These are phyloP conservation scores for Cathartes aura DNA, from an alignment of 2,113 vertebrate genomes.

Conservation along the genomic window DNA sequence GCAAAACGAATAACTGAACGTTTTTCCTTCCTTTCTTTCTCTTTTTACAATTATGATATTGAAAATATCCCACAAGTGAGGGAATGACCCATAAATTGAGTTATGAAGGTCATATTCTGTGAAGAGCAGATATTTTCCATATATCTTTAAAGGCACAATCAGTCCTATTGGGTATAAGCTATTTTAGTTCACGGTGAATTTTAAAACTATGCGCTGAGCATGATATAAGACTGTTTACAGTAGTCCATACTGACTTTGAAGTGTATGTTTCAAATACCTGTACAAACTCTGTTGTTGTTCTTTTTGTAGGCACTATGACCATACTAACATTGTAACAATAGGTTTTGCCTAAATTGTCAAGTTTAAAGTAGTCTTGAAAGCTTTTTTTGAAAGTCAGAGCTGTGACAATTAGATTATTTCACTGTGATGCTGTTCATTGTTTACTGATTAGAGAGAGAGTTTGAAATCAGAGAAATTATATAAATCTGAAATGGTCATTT, in stretches of 20 bases:
- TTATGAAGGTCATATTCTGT: constrained; percentile 62
- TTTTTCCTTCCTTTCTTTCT: constrained; percentile 57
- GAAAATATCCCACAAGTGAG: constrained; percentile 60
- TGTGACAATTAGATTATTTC: constrained; percentile 69
- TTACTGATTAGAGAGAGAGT: constrained; percentile 47
- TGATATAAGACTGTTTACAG: constrained; percentile 32
- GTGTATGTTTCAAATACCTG: not conserved
- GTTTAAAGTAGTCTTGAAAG: constrained; percentile 43
- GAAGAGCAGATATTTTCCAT: constrained; percentile 30
- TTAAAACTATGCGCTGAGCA: constrained; percentile 27
- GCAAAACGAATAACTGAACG: constrained; percentile 64
- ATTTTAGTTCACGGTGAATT: constrained; percentile 3
- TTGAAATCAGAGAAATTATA: constrained; percentile 46
- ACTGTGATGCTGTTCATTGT: constrained; percentile 32
- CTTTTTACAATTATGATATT: constrained; percentile 62
- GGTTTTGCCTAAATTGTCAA: constrained; percentile 49
- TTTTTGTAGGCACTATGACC: not conserved
- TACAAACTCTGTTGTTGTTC: not conserved
- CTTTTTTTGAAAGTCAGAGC: constrained; percentile 26
- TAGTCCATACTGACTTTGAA: constrained; percentile 31
- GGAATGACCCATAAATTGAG: constrained; percentile 69
- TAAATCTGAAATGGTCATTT: constrained; percentile 51
- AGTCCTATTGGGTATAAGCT: constrained; percentile 11
- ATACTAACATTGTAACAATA: not conserved
- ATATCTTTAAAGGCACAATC: constrained; percentile 40